These are phyloP conservation scores for Xiphophorus birchmanni DNA, from an alignment of 2,797 vertebrate species.

Conservation along the genomic window DNA sequence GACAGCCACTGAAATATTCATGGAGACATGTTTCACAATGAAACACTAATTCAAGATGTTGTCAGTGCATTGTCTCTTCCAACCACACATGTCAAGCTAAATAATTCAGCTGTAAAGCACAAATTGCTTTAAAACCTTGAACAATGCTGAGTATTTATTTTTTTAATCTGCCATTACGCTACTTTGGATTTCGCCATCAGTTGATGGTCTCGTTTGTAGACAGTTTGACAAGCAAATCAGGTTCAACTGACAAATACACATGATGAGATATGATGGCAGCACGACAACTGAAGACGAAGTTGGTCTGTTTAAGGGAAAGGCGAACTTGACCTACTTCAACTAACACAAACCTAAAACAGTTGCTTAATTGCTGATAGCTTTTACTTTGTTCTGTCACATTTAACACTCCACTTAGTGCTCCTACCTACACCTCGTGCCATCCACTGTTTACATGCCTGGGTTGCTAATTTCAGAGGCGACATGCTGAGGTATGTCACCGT, in stretches of 20 bases:
- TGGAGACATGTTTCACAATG: constrained; percentile 59
- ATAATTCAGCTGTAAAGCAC: constrained; percentile 12
- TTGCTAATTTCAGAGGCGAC: constrained; percentile 21
- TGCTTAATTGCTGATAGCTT: background rate
- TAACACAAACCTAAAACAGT: background rate
- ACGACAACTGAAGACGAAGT: background rate
- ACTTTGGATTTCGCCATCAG: constrained; percentile 27
- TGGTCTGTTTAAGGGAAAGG: background rate
- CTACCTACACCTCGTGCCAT: constrained; percentile 45
- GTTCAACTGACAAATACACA: background rate
- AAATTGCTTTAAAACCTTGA: constrained; percentile 30
- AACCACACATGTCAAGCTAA: constrained; percentile 33
- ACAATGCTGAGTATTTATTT: background rate
- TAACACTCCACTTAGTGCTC: constrained; percentile 21
- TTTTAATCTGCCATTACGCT: constrained; percentile 7
- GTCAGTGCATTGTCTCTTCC: constrained; percentile 30
- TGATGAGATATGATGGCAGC: too few species aligned
- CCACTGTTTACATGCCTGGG: constrained; percentile 25
- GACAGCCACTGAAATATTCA: constrained; percentile 67
- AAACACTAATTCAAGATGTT: constrained; percentile 66
- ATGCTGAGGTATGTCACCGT: constrained; percentile 1
- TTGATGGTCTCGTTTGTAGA: background rate
- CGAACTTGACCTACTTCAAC: background rate
- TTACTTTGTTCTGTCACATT: constrained; percentile 29
- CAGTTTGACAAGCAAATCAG: background rate